Conservation (phyloP, 2,888 invertebrate genomes). For the Tenthredo livida region DNA sequence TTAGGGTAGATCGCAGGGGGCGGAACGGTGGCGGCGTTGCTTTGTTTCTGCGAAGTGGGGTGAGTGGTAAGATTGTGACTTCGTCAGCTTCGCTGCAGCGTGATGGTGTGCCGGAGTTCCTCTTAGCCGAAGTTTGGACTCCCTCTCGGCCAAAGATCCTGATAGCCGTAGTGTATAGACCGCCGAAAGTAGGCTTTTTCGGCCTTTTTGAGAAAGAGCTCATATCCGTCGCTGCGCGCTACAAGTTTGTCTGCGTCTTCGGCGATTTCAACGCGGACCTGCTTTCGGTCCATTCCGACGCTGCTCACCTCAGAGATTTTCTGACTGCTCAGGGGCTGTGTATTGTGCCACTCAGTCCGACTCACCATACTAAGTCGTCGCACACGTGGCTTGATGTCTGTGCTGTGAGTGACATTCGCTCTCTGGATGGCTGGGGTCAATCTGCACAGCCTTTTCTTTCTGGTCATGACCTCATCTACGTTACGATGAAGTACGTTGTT, state of each 20-base stretch:
- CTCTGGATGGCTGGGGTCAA: not conserved
- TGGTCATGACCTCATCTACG: not conserved
- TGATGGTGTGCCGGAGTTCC: not conserved
- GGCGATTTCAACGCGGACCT: not conserved
- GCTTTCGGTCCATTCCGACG: not conserved
- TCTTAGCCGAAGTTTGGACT: not conserved
- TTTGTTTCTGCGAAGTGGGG: not conserved
- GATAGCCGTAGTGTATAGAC: not conserved
- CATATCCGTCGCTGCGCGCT: not conserved
- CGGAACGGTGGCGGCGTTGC: slow-evolving; percentile 8
- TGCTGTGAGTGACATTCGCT: not conserved
- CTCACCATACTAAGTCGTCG: not conserved
- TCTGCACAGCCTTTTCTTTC: slow-evolving; percentile 21
- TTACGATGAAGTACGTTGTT: not conserved
- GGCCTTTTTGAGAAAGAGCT: not conserved
- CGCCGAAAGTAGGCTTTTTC: not conserved
- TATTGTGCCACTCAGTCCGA: not conserved
- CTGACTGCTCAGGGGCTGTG: not conserved
- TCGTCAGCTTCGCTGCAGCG: not conserved
- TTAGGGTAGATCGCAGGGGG: slow-evolving; percentile 23
- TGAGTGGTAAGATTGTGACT: not conserved
- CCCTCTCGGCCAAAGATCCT: not conserved
- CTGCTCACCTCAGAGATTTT: not conserved
- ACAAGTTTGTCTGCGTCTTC: not conserved
- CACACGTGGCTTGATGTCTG: not conserved